phyloP scores from a whole-genome alignment of 2,888 invertebrate species.

The Netelia inedita region DNA sequence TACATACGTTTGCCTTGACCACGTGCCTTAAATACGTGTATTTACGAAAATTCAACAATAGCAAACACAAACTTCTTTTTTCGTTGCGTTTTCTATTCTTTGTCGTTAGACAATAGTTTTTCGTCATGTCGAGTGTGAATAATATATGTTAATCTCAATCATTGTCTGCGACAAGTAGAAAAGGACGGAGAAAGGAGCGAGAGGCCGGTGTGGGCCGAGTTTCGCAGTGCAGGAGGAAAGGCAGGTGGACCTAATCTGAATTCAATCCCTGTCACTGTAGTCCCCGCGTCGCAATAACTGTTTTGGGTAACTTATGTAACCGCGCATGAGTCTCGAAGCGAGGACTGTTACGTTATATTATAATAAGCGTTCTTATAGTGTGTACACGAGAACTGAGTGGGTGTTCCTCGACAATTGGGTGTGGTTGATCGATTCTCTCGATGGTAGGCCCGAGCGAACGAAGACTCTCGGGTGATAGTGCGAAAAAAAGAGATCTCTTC shows the following conservation, averaged over 20 bases:
- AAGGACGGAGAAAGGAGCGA: slow-evolving; percentile 21
- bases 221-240: slow-evolving; percentile 52
- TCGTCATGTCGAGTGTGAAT: slow-evolving; percentile 13
- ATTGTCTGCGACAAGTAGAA: slow-evolving; percentile 37
- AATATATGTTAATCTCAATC: slow-evolving; percentile 41
- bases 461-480: background rate
- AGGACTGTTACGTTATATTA: slow-evolving; percentile 56
- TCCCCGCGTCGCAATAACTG: background rate
- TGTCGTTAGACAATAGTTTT: background rate
- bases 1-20: too few species aligned
- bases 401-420: slow-evolving; percentile 58
- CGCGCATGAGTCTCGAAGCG: slow-evolving; percentile 42
- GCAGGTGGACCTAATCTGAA: slow-evolving; percentile 63
- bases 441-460: slow-evolving; percentile 1
- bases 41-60: background rate
- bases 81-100: background rate
- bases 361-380: background rate
- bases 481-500: slow-evolving; percentile 28
- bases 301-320: slow-evolving; percentile 64
- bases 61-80: background rate
- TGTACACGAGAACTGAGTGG: slow-evolving; percentile 22
- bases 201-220: slow-evolving; percentile 16
- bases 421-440: slow-evolving; percentile 64
- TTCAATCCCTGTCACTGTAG: slow-evolving; percentile 59
- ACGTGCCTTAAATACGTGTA: background rate